Evolutionary conservation across 2,113 vertebrate genomes (phyloP).

Genomic region (Oncorhynchus keta): DNA sequence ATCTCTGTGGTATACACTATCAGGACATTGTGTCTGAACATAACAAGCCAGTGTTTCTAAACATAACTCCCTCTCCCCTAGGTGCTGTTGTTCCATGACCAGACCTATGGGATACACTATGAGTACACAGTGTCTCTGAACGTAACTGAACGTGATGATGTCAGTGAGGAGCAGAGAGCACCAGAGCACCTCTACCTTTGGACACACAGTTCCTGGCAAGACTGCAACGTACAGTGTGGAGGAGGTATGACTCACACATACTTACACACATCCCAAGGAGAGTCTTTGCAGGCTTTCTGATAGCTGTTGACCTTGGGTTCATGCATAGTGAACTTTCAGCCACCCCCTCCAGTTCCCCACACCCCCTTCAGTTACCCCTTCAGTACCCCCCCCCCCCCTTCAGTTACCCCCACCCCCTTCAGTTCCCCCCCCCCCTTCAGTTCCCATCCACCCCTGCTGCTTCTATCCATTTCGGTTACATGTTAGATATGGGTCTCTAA

Average conservation of each 20-base stretch:
- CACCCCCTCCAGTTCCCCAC: no score
- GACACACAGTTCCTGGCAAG: constrained; percentile 94
- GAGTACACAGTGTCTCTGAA: constrained; percentile 85
- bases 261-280: background rate
- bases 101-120: constrained; percentile 94
- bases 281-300: no score
- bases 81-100: constrained; percentile 96
- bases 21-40: constrained; percentile 67
- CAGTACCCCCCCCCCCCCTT: no score
- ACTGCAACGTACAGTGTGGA: constrained; percentile 91
- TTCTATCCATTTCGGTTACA: background rate
- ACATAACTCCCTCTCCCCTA: constrained; percentile 44
- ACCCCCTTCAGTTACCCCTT: no score
- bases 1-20: no score
- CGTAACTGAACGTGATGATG: constrained; percentile 71
- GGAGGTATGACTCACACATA: constrained; percentile 72
- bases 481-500: background rate
- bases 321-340: no score
- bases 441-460: background rate
- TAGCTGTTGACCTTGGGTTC: no score
- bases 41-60: constrained; percentile 2
- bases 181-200: constrained; percentile 90
- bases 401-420: background rate
- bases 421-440: no score
- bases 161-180: constrained; percentile 71